Conservation (phyloP, 2,797 vertebrate genomes). For the Zenarchopterus dispar region DNA sequence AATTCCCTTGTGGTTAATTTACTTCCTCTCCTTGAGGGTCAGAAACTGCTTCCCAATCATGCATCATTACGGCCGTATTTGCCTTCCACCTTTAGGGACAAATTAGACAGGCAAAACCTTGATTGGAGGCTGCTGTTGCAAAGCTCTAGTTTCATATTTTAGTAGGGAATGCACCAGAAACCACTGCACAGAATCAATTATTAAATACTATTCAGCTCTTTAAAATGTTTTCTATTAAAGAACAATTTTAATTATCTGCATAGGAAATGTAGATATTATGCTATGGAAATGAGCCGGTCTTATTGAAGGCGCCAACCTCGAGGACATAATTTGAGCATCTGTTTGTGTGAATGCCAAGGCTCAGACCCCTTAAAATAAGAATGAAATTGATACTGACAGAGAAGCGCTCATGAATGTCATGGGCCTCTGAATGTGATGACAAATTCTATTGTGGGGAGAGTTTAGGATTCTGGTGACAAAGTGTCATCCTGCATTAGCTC, state of each 20-base stretch:
- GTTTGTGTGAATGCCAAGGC: conserved; percentile 48
- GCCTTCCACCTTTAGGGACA: conserved; percentile 58
- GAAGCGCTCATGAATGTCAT: conserved; percentile 72
- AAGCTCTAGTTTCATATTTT: conserved; percentile 34
- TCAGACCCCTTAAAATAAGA: conserved; percentile 63
- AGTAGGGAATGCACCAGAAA: conserved; percentile 16
- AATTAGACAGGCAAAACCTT: conserved; percentile 60
- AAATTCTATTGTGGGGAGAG: conserved; percentile 73
- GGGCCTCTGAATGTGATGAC: conserved; percentile 69
- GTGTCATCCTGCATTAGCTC: conserved; percentile 76
- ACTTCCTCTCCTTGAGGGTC: conserved; percentile 69
- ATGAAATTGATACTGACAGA: conserved; percentile 75
- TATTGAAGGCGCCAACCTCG: conserved; percentile 39
- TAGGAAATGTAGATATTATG: conserved; percentile 16
- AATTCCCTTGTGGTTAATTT: conserved; percentile 68
- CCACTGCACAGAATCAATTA: conserved; percentile 1
- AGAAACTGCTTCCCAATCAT: conserved; percentile 73
- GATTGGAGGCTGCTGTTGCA: conserved; percentile 46
- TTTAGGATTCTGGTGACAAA: conserved; percentile 76
- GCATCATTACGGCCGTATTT: conserved; percentile 74
- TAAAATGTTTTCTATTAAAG: no score
- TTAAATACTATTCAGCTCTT: no score
- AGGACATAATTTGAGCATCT: conserved; percentile 60
- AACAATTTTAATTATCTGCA: background rate
- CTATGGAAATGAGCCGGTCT: conserved; percentile 38